Evolutionary conservation across 2,113 vertebrate genomes (phyloP).

Genomic region (Nibea albiflora): DNA sequence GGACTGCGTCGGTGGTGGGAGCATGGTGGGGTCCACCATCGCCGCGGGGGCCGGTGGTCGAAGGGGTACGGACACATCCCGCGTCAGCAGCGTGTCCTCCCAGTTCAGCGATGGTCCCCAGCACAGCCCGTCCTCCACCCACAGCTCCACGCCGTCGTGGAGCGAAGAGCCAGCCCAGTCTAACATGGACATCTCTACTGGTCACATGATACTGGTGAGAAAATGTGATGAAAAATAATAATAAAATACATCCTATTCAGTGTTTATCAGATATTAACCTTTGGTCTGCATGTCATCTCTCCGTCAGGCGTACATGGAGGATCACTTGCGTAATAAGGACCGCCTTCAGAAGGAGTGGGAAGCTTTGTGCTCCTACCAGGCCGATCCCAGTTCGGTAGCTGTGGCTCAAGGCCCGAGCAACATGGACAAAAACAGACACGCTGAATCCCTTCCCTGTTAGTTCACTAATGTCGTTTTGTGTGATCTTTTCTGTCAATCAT

Average conservation of each 20-base stretch:
- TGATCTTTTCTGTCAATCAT: not conserved
- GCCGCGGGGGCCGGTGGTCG: constrained; percentile 80
- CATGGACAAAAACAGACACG: constrained; percentile 92
- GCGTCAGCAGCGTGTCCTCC: constrained; percentile 97
- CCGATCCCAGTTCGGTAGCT: constrained; percentile 90
- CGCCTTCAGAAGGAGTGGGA: constrained; percentile 97
- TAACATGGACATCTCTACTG: constrained; percentile 99
- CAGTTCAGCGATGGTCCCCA: constrained; percentile 96
- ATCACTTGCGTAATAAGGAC: constrained; percentile 95
- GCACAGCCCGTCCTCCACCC: constrained; percentile 94
- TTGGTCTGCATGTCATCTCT: not conserved
- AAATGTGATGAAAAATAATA: not conserved
- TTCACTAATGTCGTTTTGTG: constrained; percentile 34
- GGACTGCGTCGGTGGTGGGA: constrained; percentile 76
- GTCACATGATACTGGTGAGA: constrained; percentile 98
- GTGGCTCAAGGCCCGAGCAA: constrained; percentile 86
- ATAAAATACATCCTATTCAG: not conserved
- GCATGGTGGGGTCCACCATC: constrained; percentile 59
- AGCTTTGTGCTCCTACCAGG: constrained; percentile 94
- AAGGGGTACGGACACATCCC: constrained; percentile 89
- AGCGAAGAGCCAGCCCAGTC: constrained; percentile 98
- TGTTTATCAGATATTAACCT: not conserved
- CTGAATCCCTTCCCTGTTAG: constrained; percentile 94
- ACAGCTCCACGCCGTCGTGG: constrained; percentile 98
- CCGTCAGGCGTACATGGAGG: constrained; percentile 96